These are phyloP conservation scores for Saimiri boliviensis DNA, from an alignment of 2,113 vertebrate species.

Conservation along the genomic window DNA sequence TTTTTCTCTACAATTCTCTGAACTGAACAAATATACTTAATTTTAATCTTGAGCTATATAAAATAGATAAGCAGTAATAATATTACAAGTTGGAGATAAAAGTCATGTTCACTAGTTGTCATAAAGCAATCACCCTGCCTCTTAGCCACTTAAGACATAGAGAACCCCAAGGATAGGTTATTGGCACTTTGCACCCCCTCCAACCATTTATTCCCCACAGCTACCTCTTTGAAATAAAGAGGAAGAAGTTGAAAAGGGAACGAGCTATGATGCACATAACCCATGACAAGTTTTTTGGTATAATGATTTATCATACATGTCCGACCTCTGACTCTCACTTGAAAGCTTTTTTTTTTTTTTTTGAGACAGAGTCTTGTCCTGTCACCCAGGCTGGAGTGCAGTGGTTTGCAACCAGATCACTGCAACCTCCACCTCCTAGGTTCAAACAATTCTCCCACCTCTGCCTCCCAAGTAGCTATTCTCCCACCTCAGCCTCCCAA, in stretches of 20 bases:
- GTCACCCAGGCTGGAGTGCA: too few relatives aligned
- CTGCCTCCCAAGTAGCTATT: too few relatives aligned
- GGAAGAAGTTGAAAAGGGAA: background rate
- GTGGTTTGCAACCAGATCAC: too few relatives aligned
- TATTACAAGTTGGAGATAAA: background rate
- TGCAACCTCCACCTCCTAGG: too few relatives aligned
- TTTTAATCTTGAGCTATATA: slow-evolving; percentile 11
- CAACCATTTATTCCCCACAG: background rate
- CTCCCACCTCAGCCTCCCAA: too few relatives aligned
- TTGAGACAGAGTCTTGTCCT: too few relatives aligned
- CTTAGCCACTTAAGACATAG: background rate
- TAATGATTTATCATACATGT: background rate
- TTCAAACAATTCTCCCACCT: too few relatives aligned
- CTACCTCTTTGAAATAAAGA: background rate
- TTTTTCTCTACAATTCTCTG: slow-evolving; percentile 15
- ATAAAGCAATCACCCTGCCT: background rate
- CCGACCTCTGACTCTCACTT: background rate
- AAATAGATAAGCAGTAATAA: background rate
- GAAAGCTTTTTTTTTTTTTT: background rate
- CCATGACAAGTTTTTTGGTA: background rate
- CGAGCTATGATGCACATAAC: background rate
- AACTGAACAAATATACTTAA: background rate
- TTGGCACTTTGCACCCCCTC: background rate
- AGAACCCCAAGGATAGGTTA: background rate
- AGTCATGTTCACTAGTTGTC: background rate